Conservation (phyloP, 2,888 invertebrate species). For the Aleiodes alternator region DNA sequence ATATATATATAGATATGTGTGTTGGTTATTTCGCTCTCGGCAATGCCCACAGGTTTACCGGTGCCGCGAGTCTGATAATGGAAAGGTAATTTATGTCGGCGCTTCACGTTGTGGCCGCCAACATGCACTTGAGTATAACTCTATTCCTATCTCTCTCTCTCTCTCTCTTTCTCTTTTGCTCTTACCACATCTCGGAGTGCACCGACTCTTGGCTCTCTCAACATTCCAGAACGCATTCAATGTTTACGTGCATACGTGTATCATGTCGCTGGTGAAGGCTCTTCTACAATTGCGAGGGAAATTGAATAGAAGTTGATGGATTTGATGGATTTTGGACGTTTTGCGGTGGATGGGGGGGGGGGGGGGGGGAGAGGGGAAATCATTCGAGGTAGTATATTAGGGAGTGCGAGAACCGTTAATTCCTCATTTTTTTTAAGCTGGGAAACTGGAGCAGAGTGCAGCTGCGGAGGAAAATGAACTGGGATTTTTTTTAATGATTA, state of each 20-base stretch:
- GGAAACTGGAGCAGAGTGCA: no score
- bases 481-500: no score
- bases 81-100: slow-evolving; percentile 62
- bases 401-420: no score
- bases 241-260: slow-evolving; percentile 16
- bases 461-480: no score
- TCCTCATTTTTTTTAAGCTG: no score
- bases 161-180: neutral
- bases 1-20: neutral
- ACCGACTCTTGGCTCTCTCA: slow-evolving; percentile 11
- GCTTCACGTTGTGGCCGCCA: slow-evolving; percentile 39
- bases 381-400: no score
- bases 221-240: slow-evolving; percentile 34
- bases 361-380: no score
- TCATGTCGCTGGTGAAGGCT: slow-evolving; percentile 14
- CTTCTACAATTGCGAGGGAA: slow-evolving; percentile 18
- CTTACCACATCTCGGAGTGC: slow-evolving; percentile 29
- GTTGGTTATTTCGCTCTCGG: slow-evolving; percentile 9
- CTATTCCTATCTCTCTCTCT: slow-evolving; percentile 35
- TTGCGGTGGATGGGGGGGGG: neutral
- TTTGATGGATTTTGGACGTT: neutral
- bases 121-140: slow-evolving; percentile 51
- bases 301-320: neutral
- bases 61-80: slow-evolving; percentile 61
- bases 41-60: slow-evolving; percentile 40